These are phyloP conservation scores for Petromus typicus DNA, from an alignment of 2,113 vertebrate species.

Conservation along the genomic window DNA sequence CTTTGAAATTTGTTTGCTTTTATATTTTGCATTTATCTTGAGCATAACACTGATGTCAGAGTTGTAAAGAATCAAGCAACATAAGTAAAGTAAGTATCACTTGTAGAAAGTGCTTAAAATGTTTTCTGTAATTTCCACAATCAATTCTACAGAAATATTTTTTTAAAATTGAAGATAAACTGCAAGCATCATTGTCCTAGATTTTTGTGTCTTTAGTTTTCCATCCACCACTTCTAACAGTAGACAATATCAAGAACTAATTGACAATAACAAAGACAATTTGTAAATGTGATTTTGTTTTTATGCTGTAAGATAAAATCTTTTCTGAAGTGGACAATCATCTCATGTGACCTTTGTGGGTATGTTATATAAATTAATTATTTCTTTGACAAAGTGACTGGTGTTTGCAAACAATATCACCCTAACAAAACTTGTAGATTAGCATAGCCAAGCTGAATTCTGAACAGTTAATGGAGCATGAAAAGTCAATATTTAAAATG, in stretches of 20 bases:
- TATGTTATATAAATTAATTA: background rate
- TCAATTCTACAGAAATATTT: background rate
- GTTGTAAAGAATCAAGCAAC: background rate
- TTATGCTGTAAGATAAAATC: background rate
- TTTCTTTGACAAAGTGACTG: background rate
- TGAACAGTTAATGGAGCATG: background rate
- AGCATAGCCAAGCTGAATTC: background rate
- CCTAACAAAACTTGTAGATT: constrained; percentile 44
- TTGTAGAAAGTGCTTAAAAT: background rate
- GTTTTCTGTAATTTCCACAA: background rate
- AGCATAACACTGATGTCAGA: background rate
- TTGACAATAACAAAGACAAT: background rate
- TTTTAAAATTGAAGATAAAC: constrained; percentile 37
- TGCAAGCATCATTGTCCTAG: background rate
- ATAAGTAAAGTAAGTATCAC: background rate
- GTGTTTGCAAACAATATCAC: background rate
- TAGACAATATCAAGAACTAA: background rate
- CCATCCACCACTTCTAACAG: background rate
- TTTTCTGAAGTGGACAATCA: background rate
- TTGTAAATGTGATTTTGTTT: background rate
- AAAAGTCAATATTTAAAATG: constrained; percentile 42
- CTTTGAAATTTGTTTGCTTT: background rate
- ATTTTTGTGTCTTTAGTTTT: background rate
- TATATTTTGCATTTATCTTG: too few relatives aligned
- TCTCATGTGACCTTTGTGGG: background rate